Evolutionary conservation across 2,888 invertebrate genomes (phyloP), one percentile per base, ranked within the genome.

Genomic region (Eupithecia inturbata): DNA sequence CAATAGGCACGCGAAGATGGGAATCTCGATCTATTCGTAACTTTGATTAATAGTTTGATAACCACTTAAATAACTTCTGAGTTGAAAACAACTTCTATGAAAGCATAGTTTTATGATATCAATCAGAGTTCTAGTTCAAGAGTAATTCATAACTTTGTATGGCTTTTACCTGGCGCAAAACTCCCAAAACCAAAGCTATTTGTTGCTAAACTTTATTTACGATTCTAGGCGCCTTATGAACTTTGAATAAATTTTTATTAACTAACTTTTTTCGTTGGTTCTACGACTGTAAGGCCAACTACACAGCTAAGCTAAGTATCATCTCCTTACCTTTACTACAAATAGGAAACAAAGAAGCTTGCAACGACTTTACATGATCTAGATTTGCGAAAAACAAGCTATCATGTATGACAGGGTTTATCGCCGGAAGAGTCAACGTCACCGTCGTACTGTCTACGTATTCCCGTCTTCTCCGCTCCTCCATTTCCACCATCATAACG

Each of bases 301-400:
- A 60, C 28, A 28, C 16, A 19, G 3, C 12, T 3, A 60, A 60
- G 26, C n/a, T 26, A 60, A 60, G 16, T 19, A 22, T 28, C 16
- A 39, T 26, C 14, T 39, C 75, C 81, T 89, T 93, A 95, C 95
- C 95, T 95, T 91, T 95, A 79, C 89, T 91, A 82, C 91, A 95
- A 83, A 95, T 94, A 67, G 96, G 96, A 88, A 97, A 97, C 73
- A 97, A 90, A 69, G 95, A 94, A 67, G 96, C 96, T 88, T 97
- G 97, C 75, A 97, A 92, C 74, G 95, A 95, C 88, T 95, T 96
- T 57, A 97, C 96, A 88, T 93, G 95, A 80, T 95, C 92, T 86
- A 93, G 80, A 84, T 92, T 92, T 49, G 92, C 88, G 83, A 93
- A 87, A 77, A 93, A 86, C 70, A 92, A 84, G 85, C 92, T 90